A percentile compares a stretch with the other conserved stretches of the same genome.
Conservation (phyloP, 2,797 vertebrate genomes). For the Decapterus maruadsi region DNA sequence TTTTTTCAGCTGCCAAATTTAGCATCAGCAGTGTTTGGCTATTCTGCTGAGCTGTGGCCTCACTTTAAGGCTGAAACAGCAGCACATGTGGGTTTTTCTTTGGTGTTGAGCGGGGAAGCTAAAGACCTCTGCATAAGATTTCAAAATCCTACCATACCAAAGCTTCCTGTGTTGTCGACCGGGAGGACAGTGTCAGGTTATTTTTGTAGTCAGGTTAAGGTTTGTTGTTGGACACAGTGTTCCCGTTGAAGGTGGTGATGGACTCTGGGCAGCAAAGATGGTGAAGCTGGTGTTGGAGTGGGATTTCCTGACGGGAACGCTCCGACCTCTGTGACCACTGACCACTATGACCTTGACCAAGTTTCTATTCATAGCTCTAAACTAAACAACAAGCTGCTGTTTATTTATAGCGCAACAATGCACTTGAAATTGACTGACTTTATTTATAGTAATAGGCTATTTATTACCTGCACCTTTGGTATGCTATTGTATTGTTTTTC, state of each 20-base stretch:
- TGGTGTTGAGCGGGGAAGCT: background rate
- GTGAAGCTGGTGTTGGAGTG: constrained; percentile 12
- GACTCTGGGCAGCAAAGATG: background rate
- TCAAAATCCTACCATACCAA: background rate
- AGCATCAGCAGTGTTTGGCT: background rate
- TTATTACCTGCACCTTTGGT: background rate
- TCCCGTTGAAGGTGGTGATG: background rate
- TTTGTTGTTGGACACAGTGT: background rate
- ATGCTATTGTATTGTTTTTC: background rate
- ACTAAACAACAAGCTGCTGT: constrained; percentile 19
- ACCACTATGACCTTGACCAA: constrained; percentile 6
- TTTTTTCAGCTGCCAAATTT: background rate
- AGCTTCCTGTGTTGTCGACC: background rate
- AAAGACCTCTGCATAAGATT: too few species aligned
- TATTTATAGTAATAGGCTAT: background rate
- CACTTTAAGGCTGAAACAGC: too few species aligned
- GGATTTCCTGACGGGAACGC: constrained; percentile 31
- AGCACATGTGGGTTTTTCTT: background rate
- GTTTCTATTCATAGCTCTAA: constrained; percentile 5
- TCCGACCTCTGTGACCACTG: background rate
- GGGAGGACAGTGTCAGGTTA: background rate
- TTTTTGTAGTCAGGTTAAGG: background rate
- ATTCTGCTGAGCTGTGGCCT: background rate
- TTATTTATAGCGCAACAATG: constrained; percentile 6
- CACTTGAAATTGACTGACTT: background rate